Percentiles rank a stretch among this genome's conserved stretches.
These are phyloP conservation scores for Cataglyphis hispanica DNA, from an alignment of 1,140 invertebrate species.

Conservation along the genomic window DNA sequence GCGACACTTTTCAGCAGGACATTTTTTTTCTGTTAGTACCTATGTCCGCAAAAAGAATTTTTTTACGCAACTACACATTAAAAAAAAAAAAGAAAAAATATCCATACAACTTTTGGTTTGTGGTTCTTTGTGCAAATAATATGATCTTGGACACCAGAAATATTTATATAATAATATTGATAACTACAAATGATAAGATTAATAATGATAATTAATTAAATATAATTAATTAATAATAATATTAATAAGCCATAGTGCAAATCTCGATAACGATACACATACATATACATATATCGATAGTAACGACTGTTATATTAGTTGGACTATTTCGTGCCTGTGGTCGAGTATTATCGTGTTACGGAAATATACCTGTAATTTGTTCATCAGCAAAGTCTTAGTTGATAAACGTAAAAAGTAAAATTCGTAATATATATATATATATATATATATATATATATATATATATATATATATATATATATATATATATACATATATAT, in stretches of 20 bases:
- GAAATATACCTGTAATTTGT: conserved; percentile 41
- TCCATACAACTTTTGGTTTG: conserved; percentile 41
- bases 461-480: conserved; percentile 16
- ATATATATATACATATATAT: conserved; percentile 2
- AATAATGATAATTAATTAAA: conserved; percentile 23
- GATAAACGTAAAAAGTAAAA: neutral
- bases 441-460: conserved; percentile 13
- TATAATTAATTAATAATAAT: conserved; percentile 21
- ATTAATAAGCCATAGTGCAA: conserved; percentile 66
- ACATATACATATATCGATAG: conserved; percentile 58
- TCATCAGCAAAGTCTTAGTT: conserved; percentile 43
- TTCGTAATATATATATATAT: neutral
- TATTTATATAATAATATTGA: conserved; percentile 43
- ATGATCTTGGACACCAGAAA: conserved; percentile 38
- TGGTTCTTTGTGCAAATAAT: conserved; percentile 44
- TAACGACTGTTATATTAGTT: conserved; percentile 72
- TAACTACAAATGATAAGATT: conserved; percentile 50
- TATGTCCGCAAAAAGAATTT: conserved; percentile 42
- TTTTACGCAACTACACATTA: conserved; percentile 50
- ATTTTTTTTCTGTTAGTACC: conserved; percentile 53
- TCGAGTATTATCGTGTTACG: conserved; percentile 61
- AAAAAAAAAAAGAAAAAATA: neutral
- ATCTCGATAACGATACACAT: conserved; percentile 66
- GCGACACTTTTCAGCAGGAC: neutral
- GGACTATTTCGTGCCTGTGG: conserved; percentile 77